Percentiles rank a stretch among this genome's conserved stretches.
Evolutionary conservation across 2,797 vertebrate genomes (phyloP).

Genomic region (Garrulus glandarius): DNA sequence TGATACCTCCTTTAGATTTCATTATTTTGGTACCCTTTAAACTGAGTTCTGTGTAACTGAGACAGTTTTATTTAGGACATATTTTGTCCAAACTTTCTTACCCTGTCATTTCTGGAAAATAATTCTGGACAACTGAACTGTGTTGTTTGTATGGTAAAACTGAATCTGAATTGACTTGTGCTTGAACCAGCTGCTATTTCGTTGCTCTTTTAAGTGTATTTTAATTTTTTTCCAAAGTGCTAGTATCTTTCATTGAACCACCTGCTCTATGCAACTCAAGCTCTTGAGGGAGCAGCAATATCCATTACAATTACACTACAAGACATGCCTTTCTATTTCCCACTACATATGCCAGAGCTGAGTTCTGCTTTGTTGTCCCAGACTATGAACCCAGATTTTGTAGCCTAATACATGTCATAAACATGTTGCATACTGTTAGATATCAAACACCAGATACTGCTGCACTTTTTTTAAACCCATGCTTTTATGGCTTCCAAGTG

Average conservation of each 20-base stretch:
- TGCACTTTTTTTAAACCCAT: constrained; percentile 56
- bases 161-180: neutral
- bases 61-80: neutral
- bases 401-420: constrained; percentile 61
- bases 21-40: neutral
- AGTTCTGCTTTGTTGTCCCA: constrained; percentile 58
- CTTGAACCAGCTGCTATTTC: constrained; percentile 22
- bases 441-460: constrained; percentile 65
- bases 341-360: constrained; percentile 29
- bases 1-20: neutral
- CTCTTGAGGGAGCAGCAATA: constrained; percentile 53
- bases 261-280: constrained; percentile 63
- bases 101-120: neutral
- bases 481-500: constrained; percentile 66
- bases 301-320: constrained; percentile 58
- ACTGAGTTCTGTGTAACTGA: neutral
- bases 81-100: neutral
- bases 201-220: neutral
- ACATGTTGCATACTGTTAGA: constrained; percentile 62
- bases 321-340: constrained; percentile 59
- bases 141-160: neutral
- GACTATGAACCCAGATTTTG: constrained; percentile 55
- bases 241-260: constrained; percentile 47
- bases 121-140: neutral
- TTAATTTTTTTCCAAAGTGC: constrained; percentile 30